Base-by-base conservation (phyloP, 2,888 invertebrate species). In the Vesta saturnalis region DNA sequence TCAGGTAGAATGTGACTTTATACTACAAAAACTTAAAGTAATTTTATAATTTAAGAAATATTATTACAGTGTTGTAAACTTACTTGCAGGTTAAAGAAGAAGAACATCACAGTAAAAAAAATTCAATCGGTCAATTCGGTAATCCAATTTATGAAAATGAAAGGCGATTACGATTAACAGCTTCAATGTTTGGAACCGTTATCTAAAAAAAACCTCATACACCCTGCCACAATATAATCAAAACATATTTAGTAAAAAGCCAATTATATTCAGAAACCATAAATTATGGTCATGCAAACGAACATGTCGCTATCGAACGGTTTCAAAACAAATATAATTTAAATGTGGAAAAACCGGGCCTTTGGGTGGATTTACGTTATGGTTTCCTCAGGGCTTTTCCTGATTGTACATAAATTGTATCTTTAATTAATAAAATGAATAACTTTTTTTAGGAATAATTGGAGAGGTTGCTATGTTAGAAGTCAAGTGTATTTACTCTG, bases 101-200 rank as follows among this genome's bases (percentile, higher is more conserved):
- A n/a, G n/a, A 23, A 30, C 22, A n/a, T 6, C 22, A 56, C 12
- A 8, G 4, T 15, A 56, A 30, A 57, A 57, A 57, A 39, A 39
- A 35, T 18, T 57, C 35, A n/a, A 23, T 57, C 3, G 39, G 57
- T 5, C n/a, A n/a, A n/a, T n/a, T n/a, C n/a, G n/a, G n/a, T n/a
- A n/a, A n/a, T n/a, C n/a, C n/a, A n/a, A n/a, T n/a, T n/a, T n/a
- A n/a, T n/a, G n/a, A n/a, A n/a, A n/a, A n/a, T n/a, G n/a, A n/a
- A n/a, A n/a, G n/a, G n/a, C n/a, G n/a, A n/a, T n/a, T n/a, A n/a
- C n/a, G n/a, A n/a, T n/a, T n/a, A n/a, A n/a, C n/a, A n/a, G 56
- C 59, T 8, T 59, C 59, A 15, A 59, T 59, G 43, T 59, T 59
- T 59, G 59, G 43, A 8, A 59, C 43, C n/a, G 59, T 59, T n/a